Evolutionary conservation across 2,797 vertebrate genomes (phyloP), one percentile per base, ranked within the genome.

Genomic region (Anabas testudineus): DNA sequence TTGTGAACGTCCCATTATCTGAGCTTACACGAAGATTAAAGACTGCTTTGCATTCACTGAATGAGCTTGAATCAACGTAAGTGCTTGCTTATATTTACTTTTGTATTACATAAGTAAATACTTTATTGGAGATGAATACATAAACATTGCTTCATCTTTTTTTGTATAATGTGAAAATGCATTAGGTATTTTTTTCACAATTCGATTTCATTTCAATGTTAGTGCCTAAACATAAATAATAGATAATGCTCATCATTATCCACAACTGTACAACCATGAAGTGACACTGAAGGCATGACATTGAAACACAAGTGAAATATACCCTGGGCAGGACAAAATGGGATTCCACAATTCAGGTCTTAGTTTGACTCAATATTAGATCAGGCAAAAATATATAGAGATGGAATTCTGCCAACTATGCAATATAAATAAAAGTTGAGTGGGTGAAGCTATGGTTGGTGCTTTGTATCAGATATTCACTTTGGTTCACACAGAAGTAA

Each of bases 381-480:
- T 74, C 45, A 52, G 39, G 53, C 14, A 60, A 74, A 42, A 86
- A 78, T 42, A 81, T 71, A 71, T 77, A 71, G 55, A 28, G 48
- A 78, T 89, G 84, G 84, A 76, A 53, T 55, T 67, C 73, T 72
- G 66, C 90, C 90, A 91, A 84, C 74, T 61, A 60, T 78, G 71
- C 80, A 88, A 75, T 86, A 87, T 87, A 86, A 90, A 90, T 91
- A 89, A 79, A 88, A 88, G 76, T 51, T 85, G 89, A 91, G 90
- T 90, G 89, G 90, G 89, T 78, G 89, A 82, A 67, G 83, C 67
- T 68, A 14, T 80, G 80, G 70, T 86, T 67, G n/a, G 67, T 67
- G 65, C 84, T 87, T 87, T 88, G 85, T 89, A 76, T 90, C 80
- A 81, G 87, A 83, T 90, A 87, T 90, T 87, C 84, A 82, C 88